These are phyloP conservation scores for Nothoprocta pentlandii DNA, from an alignment of 2,113 vertebrate genomes.

Conservation along the genomic window DNA sequence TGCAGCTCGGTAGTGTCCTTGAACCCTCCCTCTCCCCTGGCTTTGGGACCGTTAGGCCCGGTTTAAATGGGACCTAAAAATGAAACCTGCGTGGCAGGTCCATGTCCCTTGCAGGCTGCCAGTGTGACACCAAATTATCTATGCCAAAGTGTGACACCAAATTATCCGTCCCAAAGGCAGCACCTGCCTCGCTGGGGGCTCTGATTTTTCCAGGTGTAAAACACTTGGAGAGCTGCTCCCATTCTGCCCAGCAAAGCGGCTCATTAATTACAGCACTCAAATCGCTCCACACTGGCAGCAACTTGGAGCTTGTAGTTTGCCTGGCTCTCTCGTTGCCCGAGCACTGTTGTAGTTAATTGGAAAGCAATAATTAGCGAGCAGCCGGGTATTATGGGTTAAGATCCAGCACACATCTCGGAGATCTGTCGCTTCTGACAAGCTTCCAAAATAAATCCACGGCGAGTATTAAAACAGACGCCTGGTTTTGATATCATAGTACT, in stretches of 20 bases:
- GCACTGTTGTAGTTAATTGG: not conserved
- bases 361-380: not conserved
- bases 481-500: rapidly evolving
- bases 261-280: not conserved
- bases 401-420: not conserved
- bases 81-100: rapidly evolving
- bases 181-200: not conserved
- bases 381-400: not conserved
- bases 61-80: not conserved
- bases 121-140: rapidly evolving
- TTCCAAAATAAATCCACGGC: not conserved
- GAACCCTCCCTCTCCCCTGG: rapidly evolving
- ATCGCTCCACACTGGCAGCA: not conserved
- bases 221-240: rapidly evolving
- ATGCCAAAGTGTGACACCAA: not conserved
- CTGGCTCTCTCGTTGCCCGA: not conserved
- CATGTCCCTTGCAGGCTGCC: not conserved
- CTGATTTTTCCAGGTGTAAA: not conserved
- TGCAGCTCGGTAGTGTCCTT: rapidly evolving
- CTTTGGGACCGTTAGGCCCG: not conserved
- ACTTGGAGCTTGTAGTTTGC: not conserved
- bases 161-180: not conserved
- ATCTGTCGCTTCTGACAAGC: not conserved
- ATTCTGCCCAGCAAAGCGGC: not conserved
- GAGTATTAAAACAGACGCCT: not conserved